Base-by-base conservation (phyloP, 1,140 invertebrate species). In the Drosophila nasuta region DNA sequence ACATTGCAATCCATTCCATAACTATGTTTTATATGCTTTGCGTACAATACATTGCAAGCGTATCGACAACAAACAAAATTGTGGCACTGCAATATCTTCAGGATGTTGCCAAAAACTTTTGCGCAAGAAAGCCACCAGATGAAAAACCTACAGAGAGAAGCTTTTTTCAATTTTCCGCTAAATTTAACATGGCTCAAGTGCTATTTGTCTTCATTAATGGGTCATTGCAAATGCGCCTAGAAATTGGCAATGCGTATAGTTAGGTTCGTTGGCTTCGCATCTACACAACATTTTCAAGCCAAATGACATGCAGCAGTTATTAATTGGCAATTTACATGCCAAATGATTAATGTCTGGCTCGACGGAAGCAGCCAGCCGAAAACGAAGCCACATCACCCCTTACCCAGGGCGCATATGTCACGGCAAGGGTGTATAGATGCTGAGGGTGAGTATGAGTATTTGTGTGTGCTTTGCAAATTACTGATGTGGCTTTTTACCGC, bases 81-180 rank as follows among this genome's bases (percentile, higher is more conserved):
- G 86, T 87, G 74, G 82, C 75, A 79, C 75, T 87, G 79, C 79
- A 86, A 86, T 82, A 85, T 85, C 69, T 85, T 63, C 66, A 25
- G 69, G 62, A 62, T 76, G 71, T 62, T 87, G 83, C 83, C 82
- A 87, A 87, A 73, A 85, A 85, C 74, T 81, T 77, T 78, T 62
- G 62, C 65, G 54, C 74, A 52, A 71, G 46, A 68, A 46, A 71
- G 59, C 73, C 72, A 38, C 11, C 30, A 38, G 33, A 56, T 17
- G 52, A 38, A 56, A 56, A 54, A 15, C 11, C 38, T 8, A 56
- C 72, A 49, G 59, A 79, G 52, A 54, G 81, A 85, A 86, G 88
- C 70, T 85, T 91, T 91, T 91, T 91, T 91, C 88, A 91, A 91
- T 91, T 91, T 91, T 91, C 85, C 88, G 79, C 89, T 91, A 91